Conservation (phyloP, 1,140 invertebrate genomes). For the Dendroctonus valens region DNA sequence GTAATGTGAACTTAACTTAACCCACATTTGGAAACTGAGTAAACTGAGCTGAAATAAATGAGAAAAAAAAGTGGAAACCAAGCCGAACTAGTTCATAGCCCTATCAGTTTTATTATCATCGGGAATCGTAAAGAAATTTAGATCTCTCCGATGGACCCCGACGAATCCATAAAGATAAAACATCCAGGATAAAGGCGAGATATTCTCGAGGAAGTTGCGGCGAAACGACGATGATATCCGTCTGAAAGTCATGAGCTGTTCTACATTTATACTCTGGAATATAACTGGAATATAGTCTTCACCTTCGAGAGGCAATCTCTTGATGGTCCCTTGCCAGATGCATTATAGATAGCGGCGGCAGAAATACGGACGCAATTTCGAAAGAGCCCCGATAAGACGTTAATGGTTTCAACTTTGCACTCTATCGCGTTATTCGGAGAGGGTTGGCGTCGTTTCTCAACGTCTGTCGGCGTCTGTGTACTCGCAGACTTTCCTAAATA, state of each 20-base stretch:
- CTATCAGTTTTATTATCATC: neutral
- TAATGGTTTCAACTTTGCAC: constrained; percentile 53
- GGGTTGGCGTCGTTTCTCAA: constrained; percentile 30
- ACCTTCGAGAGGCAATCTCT: constrained; percentile 45
- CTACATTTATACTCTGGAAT: constrained; percentile 30
- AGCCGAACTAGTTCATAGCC: too few relatives aligned
- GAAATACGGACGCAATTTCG: constrained; percentile 48
- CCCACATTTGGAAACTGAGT: too few relatives aligned
- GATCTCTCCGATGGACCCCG: constrained; percentile 2
- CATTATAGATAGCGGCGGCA: constrained; percentile 49
- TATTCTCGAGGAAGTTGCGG: constrained; percentile 34
- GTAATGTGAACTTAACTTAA: too few relatives aligned
- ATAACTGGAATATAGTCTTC: constrained; percentile 37
- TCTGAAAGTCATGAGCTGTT: constrained; percentile 38
- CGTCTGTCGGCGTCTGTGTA: constrained; percentile 36
- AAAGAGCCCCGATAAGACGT: constrained; percentile 49
- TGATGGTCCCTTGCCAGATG: constrained; percentile 44
- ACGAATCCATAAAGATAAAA: constrained; percentile 32
- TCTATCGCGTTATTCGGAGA: constrained; percentile 43
- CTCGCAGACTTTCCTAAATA: constrained; percentile 9
- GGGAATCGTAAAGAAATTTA: constrained; percentile 1
- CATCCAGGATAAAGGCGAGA: constrained; percentile 35
- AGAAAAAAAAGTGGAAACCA: too few relatives aligned
- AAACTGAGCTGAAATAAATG: too few relatives aligned
- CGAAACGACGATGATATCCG: constrained; percentile 38